Conservation (phyloP, 2,888 invertebrate genomes). For the Notodonta dromedarius region DNA sequence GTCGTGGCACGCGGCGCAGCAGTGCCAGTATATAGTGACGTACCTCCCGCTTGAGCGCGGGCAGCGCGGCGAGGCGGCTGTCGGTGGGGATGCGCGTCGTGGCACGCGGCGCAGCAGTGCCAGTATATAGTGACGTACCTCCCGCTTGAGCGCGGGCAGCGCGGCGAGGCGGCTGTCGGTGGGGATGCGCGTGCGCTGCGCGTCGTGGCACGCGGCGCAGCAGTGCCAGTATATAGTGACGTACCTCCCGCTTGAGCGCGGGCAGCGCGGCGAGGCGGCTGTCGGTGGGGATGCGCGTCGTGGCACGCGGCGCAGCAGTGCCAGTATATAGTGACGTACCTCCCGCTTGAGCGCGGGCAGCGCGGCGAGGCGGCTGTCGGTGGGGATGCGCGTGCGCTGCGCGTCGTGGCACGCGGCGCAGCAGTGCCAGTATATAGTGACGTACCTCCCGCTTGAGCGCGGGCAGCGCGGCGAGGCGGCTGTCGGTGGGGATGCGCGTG, state of each 20-base stretch:
- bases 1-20: too few relatives aligned
- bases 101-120: not conserved
- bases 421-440: not conserved
- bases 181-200: not conserved
- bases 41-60: too few relatives aligned
- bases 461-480: slow-evolving; percentile 31
- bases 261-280: not conserved
- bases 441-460: slow-evolving; percentile 51
- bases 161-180: not conserved
- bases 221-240: too few relatives aligned
- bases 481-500: slow-evolving; percentile 45
- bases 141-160: not conserved
- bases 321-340: too few relatives aligned
- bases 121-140: too few relatives aligned
- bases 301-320: not conserved
- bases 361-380: not conserved
- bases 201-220: not conserved
- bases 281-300: not conserved
- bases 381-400: not conserved
- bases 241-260: too few relatives aligned
- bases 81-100: not conserved
- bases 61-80: not conserved
- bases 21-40: too few relatives aligned
- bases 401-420: not conserved
- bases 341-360: not conserved